Evolutionary conservation across 2,797 vertebrate species (phyloP).

Genomic region (Tapirus indicus): DNA sequence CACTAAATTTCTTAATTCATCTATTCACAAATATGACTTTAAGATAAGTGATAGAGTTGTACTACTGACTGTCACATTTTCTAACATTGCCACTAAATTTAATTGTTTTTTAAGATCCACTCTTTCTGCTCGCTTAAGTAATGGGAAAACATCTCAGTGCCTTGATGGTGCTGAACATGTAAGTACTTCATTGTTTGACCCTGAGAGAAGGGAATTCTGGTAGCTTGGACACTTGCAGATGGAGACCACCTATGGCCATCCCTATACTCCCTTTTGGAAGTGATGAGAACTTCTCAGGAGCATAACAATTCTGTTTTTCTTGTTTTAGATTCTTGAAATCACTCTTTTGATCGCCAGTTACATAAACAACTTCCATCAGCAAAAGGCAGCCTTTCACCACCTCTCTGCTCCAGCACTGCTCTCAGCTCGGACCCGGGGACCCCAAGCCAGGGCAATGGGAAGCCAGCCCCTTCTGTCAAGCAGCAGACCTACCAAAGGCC

Average conservation of each 20-base stretch:
- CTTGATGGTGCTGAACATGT: not conserved
- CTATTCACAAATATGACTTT: not conserved
- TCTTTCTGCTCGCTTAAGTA: not conserved
- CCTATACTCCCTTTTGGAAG: not conserved
- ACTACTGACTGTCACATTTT: not conserved
- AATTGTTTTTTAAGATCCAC: not conserved
- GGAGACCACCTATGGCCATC: not conserved
- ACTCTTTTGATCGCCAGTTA: slow-evolving; percentile 96
- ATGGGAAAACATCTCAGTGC: not conserved
- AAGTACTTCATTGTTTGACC: not conserved
- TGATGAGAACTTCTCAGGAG: not conserved
- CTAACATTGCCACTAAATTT: not conserved
- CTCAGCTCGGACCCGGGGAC: slow-evolving; percentile 88
- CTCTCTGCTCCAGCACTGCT: slow-evolving; percentile 95
- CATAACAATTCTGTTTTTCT: slow-evolving; percentile 76
- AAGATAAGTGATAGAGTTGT: not conserved
- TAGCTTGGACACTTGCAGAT: not conserved
- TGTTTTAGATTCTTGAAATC: slow-evolving; percentile 95
- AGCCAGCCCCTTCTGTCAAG: slow-evolving; percentile 90
- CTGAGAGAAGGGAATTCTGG: not conserved
- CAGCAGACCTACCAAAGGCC: slow-evolving; percentile 94
- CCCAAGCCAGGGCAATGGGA: slow-evolving; percentile 91
- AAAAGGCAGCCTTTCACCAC: slow-evolving; percentile 95
- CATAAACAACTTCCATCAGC: slow-evolving; percentile 96
- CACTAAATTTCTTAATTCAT: not conserved